Percentiles rank a stretch among this genome's conserved stretches.
phyloP scores from a whole-genome alignment of 2,113 vertebrate species.

The Amblyornis subalaris region DNA sequence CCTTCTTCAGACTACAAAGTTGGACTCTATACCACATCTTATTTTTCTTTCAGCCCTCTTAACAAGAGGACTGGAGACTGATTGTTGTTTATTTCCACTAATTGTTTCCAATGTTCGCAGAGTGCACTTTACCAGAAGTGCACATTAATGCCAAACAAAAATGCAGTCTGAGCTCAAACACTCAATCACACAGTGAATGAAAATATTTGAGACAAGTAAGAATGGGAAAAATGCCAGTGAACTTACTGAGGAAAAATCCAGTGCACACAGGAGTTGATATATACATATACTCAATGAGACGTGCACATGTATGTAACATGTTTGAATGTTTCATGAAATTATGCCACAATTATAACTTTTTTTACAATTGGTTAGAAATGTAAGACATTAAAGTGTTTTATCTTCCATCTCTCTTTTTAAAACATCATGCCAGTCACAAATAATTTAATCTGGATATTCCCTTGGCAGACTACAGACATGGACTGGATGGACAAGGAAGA shows the following conservation, averaged over 20 bases:
- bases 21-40: background rate
- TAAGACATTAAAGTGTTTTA: background rate
- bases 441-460: background rate
- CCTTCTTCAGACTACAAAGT: background rate
- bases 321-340: background rate
- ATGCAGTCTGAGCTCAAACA: background rate
- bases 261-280: background rate
- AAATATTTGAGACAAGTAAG: background rate
- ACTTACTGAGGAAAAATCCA: background rate
- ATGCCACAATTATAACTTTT: background rate
- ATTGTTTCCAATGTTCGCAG: background rate
- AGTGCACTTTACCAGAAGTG: background rate
- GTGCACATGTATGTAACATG: rapidly evolving
- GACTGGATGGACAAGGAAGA: background rate
- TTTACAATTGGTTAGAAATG: background rate
- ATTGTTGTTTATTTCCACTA: background rate
- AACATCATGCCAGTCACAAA: background rate
- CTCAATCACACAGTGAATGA: rapidly evolving
- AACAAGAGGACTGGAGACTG: background rate
- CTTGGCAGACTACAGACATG: background rate
- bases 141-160: background rate
- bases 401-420: background rate
- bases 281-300: background rate
- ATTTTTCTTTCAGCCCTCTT: background rate
- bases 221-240: background rate